These are phyloP conservation scores for Micropoecilia bifurca DNA, from an alignment of 2,797 vertebrate genomes.

Conservation along the genomic window DNA sequence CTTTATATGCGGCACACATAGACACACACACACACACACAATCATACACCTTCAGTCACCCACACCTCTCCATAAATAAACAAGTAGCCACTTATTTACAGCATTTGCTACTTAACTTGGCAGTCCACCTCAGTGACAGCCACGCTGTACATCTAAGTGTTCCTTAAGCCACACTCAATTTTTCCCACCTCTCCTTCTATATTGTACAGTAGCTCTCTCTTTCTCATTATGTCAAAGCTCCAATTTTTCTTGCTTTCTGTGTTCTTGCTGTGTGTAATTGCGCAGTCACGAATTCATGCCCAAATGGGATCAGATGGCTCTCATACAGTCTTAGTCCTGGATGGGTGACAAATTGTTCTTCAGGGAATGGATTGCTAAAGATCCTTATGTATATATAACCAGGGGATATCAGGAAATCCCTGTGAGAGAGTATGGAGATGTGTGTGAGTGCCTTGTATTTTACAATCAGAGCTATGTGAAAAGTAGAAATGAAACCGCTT, in stretches of 20 bases:
- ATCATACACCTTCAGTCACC: constrained; percentile 19
- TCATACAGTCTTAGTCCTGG: constrained; percentile 23
- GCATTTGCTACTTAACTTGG: constrained; percentile 48
- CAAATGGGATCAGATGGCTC: constrained; percentile 25
- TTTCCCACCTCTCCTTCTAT: constrained; percentile 8
- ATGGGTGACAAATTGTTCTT: constrained; percentile 34
- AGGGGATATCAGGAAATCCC: constrained; percentile 9
- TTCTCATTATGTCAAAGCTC: constrained; percentile 32
- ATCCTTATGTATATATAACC: constrained; percentile 23
- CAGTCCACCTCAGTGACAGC: constrained; percentile 22
- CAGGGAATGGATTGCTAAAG: constrained; percentile 19
- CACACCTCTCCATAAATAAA: constrained; percentile 51
- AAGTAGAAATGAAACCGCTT: constrained; percentile 22
- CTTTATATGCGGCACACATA: constrained; percentile 38
- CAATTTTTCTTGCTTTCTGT: constrained; percentile 14
- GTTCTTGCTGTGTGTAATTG: constrained; percentile 31
- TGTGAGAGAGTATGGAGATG: constrained; percentile 6
- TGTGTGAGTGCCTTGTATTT: constrained; percentile 9
- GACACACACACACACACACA: constrained; percentile 4
- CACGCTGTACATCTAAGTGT: constrained; percentile 18
- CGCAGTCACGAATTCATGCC: constrained; percentile 33
- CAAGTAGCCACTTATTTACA: constrained; percentile 65
- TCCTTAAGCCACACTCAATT: constrained; percentile 19
- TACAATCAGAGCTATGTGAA: neutral
- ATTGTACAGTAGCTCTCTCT: constrained; percentile 15